Evolutionary conservation across 2,888 invertebrate species (phyloP), one percentile per base, ranked within the genome.

Genomic region (Lasioglossum malachurum): DNA sequence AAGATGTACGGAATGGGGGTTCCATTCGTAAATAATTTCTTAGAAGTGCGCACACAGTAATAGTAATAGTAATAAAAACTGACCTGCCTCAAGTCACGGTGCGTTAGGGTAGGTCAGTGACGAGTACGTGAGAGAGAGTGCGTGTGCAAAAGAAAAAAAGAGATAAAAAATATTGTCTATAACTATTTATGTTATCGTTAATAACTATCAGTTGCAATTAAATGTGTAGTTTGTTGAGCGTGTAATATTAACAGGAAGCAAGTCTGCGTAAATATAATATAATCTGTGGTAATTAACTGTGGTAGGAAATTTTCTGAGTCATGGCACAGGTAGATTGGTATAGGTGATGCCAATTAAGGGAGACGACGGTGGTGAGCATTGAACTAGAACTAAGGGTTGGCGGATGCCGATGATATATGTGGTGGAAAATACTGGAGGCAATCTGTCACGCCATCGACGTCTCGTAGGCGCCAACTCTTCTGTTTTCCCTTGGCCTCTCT

Each of bases 391-490:
- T 93, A 94, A 94, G 91, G 93, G 93, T 85, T 93, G 90, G 88
- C 89, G 91, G 91, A 89, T 92, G 90, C 91, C 92, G 93, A 93
- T 95, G 95, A 95, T 95, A 92, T 95, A 95, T 94, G 95, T 95
- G 93, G 94, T 95, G 95, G 95, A 95, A 95, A 95, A 95, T 95
- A 94, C 93, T 92, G 91, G 92, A 93, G 92, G 92, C 93, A 95
- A 95, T 95, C 94, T 94, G 94, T 95, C 95, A 95, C 93, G 92
- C 93, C 89, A 95, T 95, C 94, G 95, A 95, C 94, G 93, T 94
- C 93, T 93, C 87, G 81, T 83, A 92, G 91, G 90, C 91, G 90
- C 88, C 91, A 64, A 60, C 80, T 76, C 77, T 82, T 80, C 87
- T 74, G 67, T 67, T 75, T 85, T 57, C 75, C 72, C 82, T 73